Evolutionary conservation across 92 coral and sea anemone species (phyloP).

Genomic region (Ricordea florida): DNA sequence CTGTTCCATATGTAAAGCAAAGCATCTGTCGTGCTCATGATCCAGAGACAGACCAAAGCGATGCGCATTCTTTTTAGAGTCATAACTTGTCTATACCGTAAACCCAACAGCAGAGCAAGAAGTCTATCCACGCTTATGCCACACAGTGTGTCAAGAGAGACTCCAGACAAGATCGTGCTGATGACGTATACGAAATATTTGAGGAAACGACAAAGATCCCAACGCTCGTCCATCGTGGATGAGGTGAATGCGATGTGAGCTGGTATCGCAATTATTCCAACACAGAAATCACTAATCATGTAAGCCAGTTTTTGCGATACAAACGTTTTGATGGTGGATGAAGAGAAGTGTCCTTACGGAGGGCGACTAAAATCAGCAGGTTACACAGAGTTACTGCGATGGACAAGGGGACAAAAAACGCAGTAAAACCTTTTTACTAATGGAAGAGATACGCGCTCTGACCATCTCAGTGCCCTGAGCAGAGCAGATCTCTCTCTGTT

Average conservation of each 20-base stretch:
- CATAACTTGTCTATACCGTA: conserved; percentile 5
- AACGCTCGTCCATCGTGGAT: background rate
- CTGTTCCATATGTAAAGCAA: background rate
- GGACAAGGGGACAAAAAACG: background rate
- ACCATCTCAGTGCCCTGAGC: background rate
- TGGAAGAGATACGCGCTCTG: background rate
- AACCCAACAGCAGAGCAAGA: background rate
- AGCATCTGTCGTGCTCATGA: conserved; percentile 5
- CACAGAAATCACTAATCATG: background rate
- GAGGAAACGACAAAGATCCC: background rate
- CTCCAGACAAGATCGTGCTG: background rate
- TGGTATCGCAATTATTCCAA: conserved; percentile 4
- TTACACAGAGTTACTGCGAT: background rate
- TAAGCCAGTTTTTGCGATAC: background rate
- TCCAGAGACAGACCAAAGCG: background rate
- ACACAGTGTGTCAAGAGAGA: background rate
- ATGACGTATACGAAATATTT: background rate
- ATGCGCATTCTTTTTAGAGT: background rate
- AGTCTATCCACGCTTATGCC: conserved; percentile 16
- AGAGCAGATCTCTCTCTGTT: background rate
- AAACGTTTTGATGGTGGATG: conserved; percentile 9
- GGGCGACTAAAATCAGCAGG: background rate
- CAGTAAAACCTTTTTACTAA: background rate
- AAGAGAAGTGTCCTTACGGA: background rate
- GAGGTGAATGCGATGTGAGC: background rate